Evolutionary conservation across 2,113 vertebrate genomes (phyloP).

Genomic region (Rafetus swinhoei): DNA sequence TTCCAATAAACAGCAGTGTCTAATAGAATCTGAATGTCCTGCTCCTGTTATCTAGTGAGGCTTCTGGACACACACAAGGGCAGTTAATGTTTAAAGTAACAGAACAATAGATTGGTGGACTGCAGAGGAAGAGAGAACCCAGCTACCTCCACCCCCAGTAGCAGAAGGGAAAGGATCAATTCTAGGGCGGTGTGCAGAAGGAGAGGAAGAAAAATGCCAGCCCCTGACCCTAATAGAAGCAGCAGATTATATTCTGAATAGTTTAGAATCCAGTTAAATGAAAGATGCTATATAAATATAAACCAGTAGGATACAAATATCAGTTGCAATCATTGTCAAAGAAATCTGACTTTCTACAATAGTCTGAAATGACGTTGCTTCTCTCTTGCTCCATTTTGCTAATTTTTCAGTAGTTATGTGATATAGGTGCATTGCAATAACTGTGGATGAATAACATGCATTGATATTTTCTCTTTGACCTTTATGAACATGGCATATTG

Average conservation of each 20-base stretch:
- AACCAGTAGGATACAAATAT: background rate
- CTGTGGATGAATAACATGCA: background rate
- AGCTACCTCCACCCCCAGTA: background rate
- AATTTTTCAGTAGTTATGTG: background rate
- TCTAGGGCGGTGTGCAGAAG: background rate
- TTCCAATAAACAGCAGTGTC: background rate
- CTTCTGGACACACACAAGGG: background rate
- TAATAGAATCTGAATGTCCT: background rate
- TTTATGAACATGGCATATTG: background rate
- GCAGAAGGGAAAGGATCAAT: background rate
- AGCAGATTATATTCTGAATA: background rate
- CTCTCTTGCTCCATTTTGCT: background rate
- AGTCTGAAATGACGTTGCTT: background rate
- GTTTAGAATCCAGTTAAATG: background rate
- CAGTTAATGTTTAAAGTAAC: background rate
- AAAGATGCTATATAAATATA: background rate
- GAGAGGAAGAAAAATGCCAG: background rate
- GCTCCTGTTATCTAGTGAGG: background rate
- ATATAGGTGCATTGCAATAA: background rate
- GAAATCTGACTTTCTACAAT: background rate
- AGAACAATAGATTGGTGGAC: background rate
- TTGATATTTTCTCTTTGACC: background rate
- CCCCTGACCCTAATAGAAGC: background rate
- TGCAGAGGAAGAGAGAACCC: background rate
- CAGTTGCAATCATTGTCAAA: background rate